These are phyloP conservation scores for Zaprionus gabonicus DNA, from an alignment of 1,140 invertebrate genomes.

Conservation along the genomic window DNA sequence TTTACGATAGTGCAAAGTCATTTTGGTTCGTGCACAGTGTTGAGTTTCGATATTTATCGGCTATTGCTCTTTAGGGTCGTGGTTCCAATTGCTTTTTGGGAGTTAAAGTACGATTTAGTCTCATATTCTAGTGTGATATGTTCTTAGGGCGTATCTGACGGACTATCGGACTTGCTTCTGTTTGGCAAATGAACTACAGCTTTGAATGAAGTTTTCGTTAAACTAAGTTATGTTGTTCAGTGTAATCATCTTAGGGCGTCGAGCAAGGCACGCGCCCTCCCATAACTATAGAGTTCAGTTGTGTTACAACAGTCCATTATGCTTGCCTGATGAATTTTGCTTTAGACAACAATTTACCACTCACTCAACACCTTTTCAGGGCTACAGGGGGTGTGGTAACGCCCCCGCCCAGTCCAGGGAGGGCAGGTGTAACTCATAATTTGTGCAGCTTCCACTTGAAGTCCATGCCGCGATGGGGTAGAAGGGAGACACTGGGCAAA, in stretches of 20 bases:
- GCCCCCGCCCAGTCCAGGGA: neutral
- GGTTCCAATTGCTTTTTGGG: neutral
- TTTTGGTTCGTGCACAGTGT: neutral
- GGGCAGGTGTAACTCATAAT: conserved; percentile 22
- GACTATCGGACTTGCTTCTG: too few species aligned
- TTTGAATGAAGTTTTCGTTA: neutral
- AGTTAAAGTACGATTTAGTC: too few species aligned
- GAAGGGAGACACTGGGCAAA: conserved; percentile 39
- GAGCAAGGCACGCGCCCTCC: neutral
- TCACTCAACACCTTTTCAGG: conserved; percentile 6
- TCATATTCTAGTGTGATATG: too few species aligned
- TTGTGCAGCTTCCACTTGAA: conserved; percentile 32
- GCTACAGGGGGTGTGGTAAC: neutral
- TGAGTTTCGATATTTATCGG: conserved; percentile 5
- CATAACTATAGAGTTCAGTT: neutral
- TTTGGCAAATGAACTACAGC: too few species aligned
- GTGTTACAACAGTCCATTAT: neutral
- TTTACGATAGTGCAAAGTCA: neutral
- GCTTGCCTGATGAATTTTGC: neutral
- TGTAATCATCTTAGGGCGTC: neutral
- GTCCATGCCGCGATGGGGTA: neutral
- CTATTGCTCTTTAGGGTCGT: neutral
- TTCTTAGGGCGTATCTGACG: too few species aligned
- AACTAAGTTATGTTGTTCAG: neutral
- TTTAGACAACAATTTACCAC: conserved; percentile 5